Evolutionary conservation across 2,797 vertebrate genomes (phyloP), one percentile per base, ranked within the genome.

Genomic region (Apogon talboti): DNA sequence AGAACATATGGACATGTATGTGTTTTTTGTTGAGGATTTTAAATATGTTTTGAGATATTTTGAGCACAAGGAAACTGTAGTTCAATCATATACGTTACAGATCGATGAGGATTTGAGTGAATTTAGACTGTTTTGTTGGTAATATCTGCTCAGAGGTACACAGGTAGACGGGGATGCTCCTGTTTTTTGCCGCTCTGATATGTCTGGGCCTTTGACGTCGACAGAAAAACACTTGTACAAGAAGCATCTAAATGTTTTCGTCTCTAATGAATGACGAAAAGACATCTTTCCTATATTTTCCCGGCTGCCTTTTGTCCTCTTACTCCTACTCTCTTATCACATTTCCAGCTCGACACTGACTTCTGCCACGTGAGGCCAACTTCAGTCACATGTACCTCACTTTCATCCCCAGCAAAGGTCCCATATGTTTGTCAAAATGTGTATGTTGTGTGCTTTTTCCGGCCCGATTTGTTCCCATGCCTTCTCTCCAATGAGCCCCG

Each of bases 391-490:
- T 93, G 92, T 92, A 74, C 65, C 53, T 60, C 74, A 61, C 85
- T 87, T 89, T 91, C 74, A 90, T 91, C 84, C 87, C 73, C 85
- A 77, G 87, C 79, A 77, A 92, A 67, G 93, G 92, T 83, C 92
- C 92, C 94, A 93, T 94, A 92, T 94, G 93, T 94, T 94, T 92
- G 86, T 91, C 71, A 85, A 90, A 93, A 92, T 89, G 90, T 91
- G 90, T 90, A 89, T 91, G 89, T 88, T 88, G 89, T 93, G 90
- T 91, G 90, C 82, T 93, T 93, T 90, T 91, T 93, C 87, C 84
- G 14, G 91, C 86, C 85, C 60, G 85, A 92, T 93, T 93, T 89
- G 91, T 89, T 90, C 91, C 88, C 83, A 81, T 87, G 87, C 84
- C 82, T 88, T 87, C 76, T 86, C 89, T 92, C 92, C 88, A 76